These are phyloP conservation scores for Petroica traversi DNA, from an alignment of 2,113 vertebrate genomes.

Conservation along the genomic window DNA sequence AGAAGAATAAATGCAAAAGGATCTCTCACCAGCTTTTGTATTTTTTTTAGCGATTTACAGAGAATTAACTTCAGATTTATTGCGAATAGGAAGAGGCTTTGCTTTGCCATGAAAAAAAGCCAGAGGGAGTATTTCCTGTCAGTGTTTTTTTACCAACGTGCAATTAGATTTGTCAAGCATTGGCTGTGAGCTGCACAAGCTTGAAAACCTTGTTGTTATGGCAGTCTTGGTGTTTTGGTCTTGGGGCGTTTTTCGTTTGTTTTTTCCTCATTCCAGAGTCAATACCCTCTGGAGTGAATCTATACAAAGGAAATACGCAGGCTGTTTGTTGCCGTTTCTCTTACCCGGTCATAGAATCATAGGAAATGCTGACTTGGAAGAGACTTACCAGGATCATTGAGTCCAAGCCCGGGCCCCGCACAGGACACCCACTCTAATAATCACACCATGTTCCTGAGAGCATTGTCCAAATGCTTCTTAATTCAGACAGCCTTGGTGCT, in stretches of 20 bases:
- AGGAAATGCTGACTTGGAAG: neutral
- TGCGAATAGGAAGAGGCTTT: neutral
- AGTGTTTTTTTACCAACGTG: neutral
- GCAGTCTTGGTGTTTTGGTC: neutral
- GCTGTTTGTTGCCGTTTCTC: neutral
- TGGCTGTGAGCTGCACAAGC: neutral
- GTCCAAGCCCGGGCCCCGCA: neutral
- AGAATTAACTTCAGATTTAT: neutral
- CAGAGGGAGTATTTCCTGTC: neutral
- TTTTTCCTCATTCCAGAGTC: neutral
- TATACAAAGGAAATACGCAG: neutral
- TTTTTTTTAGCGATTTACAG: neutral
- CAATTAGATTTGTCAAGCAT: rapidly evolving
- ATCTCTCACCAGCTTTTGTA: rapidly evolving
- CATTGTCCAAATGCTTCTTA: neutral
- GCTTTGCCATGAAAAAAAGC: neutral
- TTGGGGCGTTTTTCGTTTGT: neutral
- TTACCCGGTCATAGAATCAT: neutral
- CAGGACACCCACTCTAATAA: neutral
- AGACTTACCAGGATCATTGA: neutral
- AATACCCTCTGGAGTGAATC: neutral
- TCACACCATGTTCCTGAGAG: neutral
- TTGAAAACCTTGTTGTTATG: neutral
- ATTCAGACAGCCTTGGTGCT: neutral
- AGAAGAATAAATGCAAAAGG: neutral